A percentile compares a stretch with the other conserved stretches of the same genome.
These are phyloP conservation scores for Pristiophorus japonicus DNA, from an alignment of 2,113 vertebrate genomes.

Conservation along the genomic window DNA sequence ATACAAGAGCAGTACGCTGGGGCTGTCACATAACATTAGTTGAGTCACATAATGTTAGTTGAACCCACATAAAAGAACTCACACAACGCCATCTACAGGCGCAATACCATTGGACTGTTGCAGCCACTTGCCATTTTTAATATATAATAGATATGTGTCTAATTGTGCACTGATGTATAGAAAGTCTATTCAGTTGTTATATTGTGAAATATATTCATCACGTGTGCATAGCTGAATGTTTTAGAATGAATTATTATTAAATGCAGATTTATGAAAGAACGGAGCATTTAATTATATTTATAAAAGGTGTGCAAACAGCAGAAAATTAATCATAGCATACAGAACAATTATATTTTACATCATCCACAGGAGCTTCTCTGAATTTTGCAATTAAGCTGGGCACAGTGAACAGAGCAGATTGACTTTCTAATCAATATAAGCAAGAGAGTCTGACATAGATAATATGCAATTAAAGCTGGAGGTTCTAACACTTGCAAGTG, in stretches of 20 bases:
- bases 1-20: neutral
- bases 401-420: neutral
- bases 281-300: neutral
- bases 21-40: neutral
- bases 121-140: no score
- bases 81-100: no score
- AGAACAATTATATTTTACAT: constrained; percentile 10
- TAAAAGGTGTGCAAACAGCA: neutral
- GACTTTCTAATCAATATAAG: neutral
- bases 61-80: neutral
- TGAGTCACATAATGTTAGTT: neutral
- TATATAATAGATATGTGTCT: no score
- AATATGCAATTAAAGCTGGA: neutral
- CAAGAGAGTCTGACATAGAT: neutral
- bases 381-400: neutral
- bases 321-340: neutral
- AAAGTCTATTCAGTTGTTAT: no score
- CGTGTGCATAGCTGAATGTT: no score
- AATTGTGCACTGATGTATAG: no score
- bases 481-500: neutral
- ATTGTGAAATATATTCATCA: no score
- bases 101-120: no score
- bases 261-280: neutral
- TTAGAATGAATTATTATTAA: neutral
- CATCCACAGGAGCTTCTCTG: neutral